A percentile compares a stretch with the other conserved stretches of the same genome.
Evolutionary conservation across 2,888 invertebrate species (phyloP).

Genomic region (Crossocerus cetratus): DNA sequence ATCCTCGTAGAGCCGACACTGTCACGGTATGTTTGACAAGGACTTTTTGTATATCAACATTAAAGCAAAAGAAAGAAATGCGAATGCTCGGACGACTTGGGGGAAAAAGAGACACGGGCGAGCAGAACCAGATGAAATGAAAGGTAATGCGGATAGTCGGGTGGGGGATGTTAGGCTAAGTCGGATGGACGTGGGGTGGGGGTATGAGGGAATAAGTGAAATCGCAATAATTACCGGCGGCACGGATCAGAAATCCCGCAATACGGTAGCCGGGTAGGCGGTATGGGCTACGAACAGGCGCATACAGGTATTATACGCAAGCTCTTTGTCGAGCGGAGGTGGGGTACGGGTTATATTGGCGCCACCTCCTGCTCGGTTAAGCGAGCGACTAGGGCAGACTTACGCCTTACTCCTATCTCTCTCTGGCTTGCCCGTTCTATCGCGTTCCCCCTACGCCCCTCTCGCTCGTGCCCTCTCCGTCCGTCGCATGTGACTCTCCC

Average conservation of each 20-base stretch:
- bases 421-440: constrained; percentile 20
- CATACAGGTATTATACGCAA: constrained; percentile 70
- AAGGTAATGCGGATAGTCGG: background rate
- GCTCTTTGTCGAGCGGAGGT: constrained; percentile 66
- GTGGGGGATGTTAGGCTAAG: constrained; percentile 1
- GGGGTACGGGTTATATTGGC: constrained; percentile 71
- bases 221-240: constrained; percentile 66
- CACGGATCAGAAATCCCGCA: constrained; percentile 65
- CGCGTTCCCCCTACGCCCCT: constrained; percentile 10
- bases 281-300: constrained; percentile 60
- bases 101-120: too few species aligned
- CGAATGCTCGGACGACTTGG: too few species aligned
- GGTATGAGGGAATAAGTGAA: constrained; percentile 54
- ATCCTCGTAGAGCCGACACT: too few species aligned
- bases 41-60: too few species aligned
- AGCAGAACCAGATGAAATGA: background rate
- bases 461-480: constrained; percentile 26
- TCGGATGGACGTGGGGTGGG: constrained; percentile 2
- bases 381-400: constrained; percentile 78
- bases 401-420: constrained; percentile 77
- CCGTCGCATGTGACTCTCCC: constrained; percentile 30
- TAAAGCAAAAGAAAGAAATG: too few species aligned
- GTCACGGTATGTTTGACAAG: too few species aligned
- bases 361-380: constrained; percentile 82
- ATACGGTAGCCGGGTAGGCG: constrained; percentile 63